phyloP scores from a whole-genome alignment of 2,113 vertebrate genomes.

The Nibea coibor region DNA sequence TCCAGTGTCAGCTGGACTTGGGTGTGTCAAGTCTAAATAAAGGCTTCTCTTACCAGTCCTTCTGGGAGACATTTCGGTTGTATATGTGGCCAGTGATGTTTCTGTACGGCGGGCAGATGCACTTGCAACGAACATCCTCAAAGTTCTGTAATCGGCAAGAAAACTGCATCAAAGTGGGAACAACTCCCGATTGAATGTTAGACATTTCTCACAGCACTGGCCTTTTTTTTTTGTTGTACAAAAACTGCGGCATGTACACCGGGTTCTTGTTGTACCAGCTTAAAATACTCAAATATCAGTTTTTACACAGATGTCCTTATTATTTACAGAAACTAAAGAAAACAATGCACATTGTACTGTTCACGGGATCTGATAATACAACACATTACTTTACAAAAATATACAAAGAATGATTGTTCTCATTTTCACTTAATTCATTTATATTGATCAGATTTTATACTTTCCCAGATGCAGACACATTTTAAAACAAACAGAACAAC shows the following conservation, averaged over 20 bases:
- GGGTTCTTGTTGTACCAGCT: background rate
- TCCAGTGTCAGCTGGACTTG: background rate
- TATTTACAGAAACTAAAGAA: background rate
- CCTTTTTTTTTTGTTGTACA: background rate
- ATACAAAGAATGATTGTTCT: background rate
- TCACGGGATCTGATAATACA: background rate
- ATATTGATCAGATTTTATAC: no score
- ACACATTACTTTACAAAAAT: background rate
- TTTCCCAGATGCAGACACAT: background rate
- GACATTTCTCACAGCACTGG: background rate
- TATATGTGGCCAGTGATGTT: constrained; percentile 95
- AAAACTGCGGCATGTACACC: background rate
- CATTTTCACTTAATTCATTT: background rate
- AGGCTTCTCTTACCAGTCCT: constrained; percentile 90
- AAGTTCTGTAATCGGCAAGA: constrained; percentile 84
- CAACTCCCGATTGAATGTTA: background rate
- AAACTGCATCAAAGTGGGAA: background rate
- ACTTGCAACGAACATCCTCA: constrained; percentile 96
- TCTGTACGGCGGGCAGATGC: constrained; percentile 94
- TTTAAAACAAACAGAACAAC: background rate
- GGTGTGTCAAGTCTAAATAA: background rate
- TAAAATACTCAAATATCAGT: background rate
- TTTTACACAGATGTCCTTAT: background rate
- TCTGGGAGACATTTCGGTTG: constrained; percentile 93
- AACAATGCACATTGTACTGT: background rate